Conservation (phyloP, 2,888 invertebrate genomes). For the Lasioglossum vierecki region DNA sequence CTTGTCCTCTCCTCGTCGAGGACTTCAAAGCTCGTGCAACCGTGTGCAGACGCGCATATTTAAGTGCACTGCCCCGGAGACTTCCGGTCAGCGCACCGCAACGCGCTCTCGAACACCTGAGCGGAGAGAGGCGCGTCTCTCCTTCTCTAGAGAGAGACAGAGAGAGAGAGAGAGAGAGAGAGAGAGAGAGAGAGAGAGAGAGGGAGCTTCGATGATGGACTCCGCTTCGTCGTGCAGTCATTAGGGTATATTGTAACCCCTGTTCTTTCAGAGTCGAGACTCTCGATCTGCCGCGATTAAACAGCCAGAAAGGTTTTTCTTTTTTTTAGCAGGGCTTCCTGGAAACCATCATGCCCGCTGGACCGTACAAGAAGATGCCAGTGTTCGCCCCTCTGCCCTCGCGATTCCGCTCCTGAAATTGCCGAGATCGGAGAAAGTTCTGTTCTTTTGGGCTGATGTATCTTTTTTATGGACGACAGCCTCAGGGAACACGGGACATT, state of each 20-base stretch:
- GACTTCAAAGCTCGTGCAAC: slow-evolving; percentile 49
- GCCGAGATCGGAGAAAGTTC: slow-evolving; percentile 5
- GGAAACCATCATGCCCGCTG: slow-evolving; percentile 1
- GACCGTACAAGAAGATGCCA: not conserved
- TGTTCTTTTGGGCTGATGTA: not conserved
- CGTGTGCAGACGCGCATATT: slow-evolving; percentile 43
- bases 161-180: too few species aligned
- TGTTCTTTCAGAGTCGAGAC: slow-evolving; percentile 2
- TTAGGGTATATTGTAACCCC: slow-evolving; percentile 36
- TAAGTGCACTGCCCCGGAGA: slow-evolving; percentile 47
- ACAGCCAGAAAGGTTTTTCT: not conserved
- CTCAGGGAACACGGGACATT: not conserved
- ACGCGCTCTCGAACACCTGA: slow-evolving; percentile 14
- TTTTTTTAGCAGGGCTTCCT: not conserved
- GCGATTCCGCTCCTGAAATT: not conserved
- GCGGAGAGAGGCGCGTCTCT: slow-evolving; percentile 8
- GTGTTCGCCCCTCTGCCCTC: not conserved
- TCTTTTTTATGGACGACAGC: not conserved
- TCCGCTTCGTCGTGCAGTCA: slow-evolving; percentile 26
- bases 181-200: not conserved
- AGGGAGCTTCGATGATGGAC: slow-evolving; percentile 47
- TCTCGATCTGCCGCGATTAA: slow-evolving; percentile 12
- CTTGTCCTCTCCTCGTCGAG: slow-evolving; percentile 40
- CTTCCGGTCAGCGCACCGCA: slow-evolving; percentile 58
- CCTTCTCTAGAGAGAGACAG: not conserved